phyloP scores from a whole-genome alignment of 2,113 vertebrate genomes.

The Crotalus helleri region DNA sequence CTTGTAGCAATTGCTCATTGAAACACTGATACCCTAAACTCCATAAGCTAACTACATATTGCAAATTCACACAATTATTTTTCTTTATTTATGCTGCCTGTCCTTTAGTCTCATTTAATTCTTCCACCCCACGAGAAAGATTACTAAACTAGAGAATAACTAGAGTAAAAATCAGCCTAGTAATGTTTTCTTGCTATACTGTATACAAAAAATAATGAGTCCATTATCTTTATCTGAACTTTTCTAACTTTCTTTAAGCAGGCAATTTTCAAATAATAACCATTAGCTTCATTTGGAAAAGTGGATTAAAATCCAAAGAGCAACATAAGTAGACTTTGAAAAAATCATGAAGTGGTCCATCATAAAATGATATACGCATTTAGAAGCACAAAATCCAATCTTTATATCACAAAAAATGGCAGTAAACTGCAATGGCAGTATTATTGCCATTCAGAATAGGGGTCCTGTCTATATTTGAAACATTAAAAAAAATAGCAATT shows the following conservation, averaged over 20 bases:
- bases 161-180: neutral
- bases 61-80: neutral
- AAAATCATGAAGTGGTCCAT: neutral
- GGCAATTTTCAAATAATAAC: neutral
- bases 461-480: neutral
- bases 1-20: neutral
- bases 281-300: neutral
- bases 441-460: neutral
- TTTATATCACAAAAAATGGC: neutral
- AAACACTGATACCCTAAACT: neutral
- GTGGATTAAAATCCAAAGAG: neutral
- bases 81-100: neutral
- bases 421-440: neutral
- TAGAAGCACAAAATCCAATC: neutral
- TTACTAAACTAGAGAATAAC: neutral
- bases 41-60: neutral
- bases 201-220: constrained; percentile 42
- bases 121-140: neutral
- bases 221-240: constrained; percentile 2
- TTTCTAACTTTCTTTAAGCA: neutral
- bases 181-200: neutral
- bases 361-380: neutral
- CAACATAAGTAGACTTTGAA: neutral
- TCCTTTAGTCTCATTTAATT: constrained; percentile 11
- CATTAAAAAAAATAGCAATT: neutral